Conservation (phyloP, 1,140 invertebrate genomes). For the Neomicropteryx cornuta region DNA sequence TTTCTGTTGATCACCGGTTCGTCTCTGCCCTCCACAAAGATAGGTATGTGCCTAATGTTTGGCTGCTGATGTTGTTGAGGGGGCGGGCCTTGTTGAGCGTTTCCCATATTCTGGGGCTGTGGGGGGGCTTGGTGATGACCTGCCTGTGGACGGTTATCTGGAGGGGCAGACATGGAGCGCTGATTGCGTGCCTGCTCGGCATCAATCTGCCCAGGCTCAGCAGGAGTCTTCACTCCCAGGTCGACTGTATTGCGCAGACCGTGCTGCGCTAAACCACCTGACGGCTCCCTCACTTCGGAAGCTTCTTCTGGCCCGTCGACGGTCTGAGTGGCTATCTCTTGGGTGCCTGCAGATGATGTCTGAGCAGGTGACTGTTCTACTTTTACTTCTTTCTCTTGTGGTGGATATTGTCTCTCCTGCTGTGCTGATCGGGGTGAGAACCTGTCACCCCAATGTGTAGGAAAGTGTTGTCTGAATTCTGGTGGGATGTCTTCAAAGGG, state of each 20-base stretch:
- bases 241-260: constrained; percentile 64
- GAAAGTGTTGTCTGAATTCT: constrained; percentile 47
- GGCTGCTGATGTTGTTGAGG: constrained; percentile 17
- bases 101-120: constrained; percentile 26
- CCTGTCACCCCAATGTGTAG: constrained; percentile 37
- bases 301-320: constrained; percentile 19
- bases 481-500: constrained; percentile 47
- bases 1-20: constrained; percentile 57
- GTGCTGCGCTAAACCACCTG: constrained; percentile 48
- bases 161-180: constrained; percentile 58
- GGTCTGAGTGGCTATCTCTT: constrained; percentile 40
- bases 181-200: constrained; percentile 42
- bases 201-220: constrained; percentile 39
- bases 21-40: constrained; percentile 74
- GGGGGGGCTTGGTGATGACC: too few species aligned
- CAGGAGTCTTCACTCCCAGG: constrained; percentile 55
- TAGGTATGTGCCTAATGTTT: constrained; percentile 70
- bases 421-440: constrained; percentile 26
- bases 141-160: constrained; percentile 38
- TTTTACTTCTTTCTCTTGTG: too few species aligned
- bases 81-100: constrained; percentile 18
- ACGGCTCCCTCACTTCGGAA: constrained; percentile 9
- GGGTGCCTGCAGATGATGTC: constrained; percentile 18
- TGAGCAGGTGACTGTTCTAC: constrained; percentile 20
- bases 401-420: constrained; percentile 9